Evolutionary conservation across 2,113 vertebrate species (phyloP), one percentile per base, ranked within the genome.

Genomic region (Notarius lentiginosus): DNA sequence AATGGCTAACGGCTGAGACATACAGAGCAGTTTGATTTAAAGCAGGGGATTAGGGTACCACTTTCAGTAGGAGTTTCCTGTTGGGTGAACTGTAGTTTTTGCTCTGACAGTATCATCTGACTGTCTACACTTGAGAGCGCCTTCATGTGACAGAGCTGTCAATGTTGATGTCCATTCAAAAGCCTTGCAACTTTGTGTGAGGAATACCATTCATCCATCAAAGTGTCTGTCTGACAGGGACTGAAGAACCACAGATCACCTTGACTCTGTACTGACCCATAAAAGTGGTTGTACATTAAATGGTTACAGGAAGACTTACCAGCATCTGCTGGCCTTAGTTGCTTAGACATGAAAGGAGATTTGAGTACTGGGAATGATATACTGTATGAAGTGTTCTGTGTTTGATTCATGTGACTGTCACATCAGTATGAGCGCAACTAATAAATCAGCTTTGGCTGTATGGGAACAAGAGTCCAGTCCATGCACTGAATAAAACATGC

Each of bases 151-250:
- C 73, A 85, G 79, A 84, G 17, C 77, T 84, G 70, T 89, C 88
- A 91, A 7, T 81, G 79, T 84, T 91, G 55, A 80, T 72, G 68
- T 30, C 41, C 79, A 79, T 90, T 80, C 47, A 87, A 73, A 89
- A 85, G 53, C 30, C 85, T 92, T 84, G 83, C 82, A 90, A 81
- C 87, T 72, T 60, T 83, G 84, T 87, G 85, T 58, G 76, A 91
- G 65, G 76, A 88, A 91, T 90, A 88, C 84, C 87, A 84, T 77
- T 80, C 81, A 22, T 55, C 79, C 30, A 89, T 91, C 91, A 92
- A 92, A 91, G 86, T 49, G 53, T 4, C 18, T 2, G 56, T 81
- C 76, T 82, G 68, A 75, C 14, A 41, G 41, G 41, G 41, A 61
- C 11, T 10, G 76, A 87, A 47, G 22, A 51, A 82, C 81, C 81